A percentile compares a stretch with the other conserved stretches of the same genome.
Conservation (phyloP, 1,140 invertebrate species). For the Drosophila mauritiana region DNA sequence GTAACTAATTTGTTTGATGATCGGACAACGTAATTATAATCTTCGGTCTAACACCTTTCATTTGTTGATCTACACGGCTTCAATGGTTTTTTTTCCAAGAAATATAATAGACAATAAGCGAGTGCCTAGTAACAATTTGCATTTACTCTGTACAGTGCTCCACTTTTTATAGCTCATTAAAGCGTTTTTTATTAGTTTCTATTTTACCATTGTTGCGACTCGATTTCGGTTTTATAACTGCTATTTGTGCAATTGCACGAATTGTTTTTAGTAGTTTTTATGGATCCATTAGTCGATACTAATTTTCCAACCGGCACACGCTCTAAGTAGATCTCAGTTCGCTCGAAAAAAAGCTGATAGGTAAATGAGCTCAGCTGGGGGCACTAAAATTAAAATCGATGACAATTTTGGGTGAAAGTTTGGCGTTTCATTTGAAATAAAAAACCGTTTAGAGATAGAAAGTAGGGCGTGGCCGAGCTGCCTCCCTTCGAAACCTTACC, state of each 20-base stretch:
- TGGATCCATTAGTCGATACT: conserved; percentile 37
- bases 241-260: conserved; percentile 77
- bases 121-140: conserved; percentile 41
- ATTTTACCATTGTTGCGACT: conserved; percentile 28
- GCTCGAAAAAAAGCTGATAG: conserved; percentile 43
- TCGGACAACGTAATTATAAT: background rate
- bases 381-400: conserved; percentile 55
- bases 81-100: background rate
- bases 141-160: conserved; percentile 42
- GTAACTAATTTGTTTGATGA: background rate
- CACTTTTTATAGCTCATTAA: conserved; percentile 59
- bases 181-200: conserved; percentile 47
- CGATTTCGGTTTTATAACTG: conserved; percentile 31
- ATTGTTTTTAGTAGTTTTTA: conserved; percentile 33
- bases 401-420: conserved; percentile 78
- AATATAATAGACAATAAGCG: background rate
- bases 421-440: conserved; percentile 24
- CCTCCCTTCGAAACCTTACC: conserved; percentile 3
- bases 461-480: conserved; percentile 65
- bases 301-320: conserved; percentile 52
- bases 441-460: conserved; percentile 75
- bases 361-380: conserved; percentile 38
- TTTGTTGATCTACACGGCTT: background rate
- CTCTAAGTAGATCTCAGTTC: conserved; percentile 29
- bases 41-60: background rate